phyloP scores from a whole-genome alignment of 2,888 invertebrate genomes.

The Agrypnus murinus region DNA sequence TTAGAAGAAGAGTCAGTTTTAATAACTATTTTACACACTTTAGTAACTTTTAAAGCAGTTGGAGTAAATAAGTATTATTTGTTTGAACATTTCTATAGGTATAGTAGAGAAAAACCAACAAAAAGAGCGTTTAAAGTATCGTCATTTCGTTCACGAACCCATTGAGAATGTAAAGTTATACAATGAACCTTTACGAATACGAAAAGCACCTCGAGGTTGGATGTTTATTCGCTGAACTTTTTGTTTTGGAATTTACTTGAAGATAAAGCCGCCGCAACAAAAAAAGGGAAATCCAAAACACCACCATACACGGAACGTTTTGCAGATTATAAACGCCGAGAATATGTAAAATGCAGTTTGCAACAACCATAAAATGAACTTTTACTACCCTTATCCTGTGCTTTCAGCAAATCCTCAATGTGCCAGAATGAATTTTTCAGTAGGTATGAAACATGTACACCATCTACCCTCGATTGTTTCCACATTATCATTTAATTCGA shows the following conservation, averaged over 20 bases:
- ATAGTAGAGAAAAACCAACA: not conserved
- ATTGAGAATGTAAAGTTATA: conserved; percentile 28
- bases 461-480: conserved; percentile 9
- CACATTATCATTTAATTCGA: conserved; percentile 36
- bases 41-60: too few species aligned
- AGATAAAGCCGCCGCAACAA: not conserved
- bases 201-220: conserved; percentile 2
- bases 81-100: too few species aligned
- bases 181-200: conserved; percentile 17
- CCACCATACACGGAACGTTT: not conserved
- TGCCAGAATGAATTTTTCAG: conserved; percentile 1
- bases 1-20: too few species aligned
- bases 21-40: too few species aligned
- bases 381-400: not conserved
- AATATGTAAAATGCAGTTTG: conserved; percentile 11
- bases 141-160: conserved; percentile 22
- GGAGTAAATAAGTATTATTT: too few species aligned
- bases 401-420: not conserved
- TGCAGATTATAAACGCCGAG: conserved; percentile 9
- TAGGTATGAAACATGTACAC: too few species aligned
- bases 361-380: conserved; percentile 19
- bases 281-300: not conserved
- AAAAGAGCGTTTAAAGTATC: conserved; percentile 17
- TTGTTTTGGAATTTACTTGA: conserved; percentile 16
- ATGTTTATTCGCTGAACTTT: conserved; percentile 10